phyloP scores from a whole-genome alignment of 1,140 invertebrate species.

The Sycophila sp. region DNA sequence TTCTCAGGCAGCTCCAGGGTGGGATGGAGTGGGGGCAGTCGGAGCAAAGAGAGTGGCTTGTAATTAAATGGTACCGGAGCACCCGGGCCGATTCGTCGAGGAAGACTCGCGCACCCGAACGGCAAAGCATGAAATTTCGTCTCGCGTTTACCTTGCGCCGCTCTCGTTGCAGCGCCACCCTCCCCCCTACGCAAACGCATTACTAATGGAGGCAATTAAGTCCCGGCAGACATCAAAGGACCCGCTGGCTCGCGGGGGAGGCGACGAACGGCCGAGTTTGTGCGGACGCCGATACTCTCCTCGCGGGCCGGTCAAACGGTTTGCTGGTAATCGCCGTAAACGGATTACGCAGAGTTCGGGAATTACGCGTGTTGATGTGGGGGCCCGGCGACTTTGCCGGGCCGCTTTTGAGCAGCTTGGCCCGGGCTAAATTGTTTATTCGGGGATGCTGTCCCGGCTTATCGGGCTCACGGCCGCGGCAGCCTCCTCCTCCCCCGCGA shows the following conservation, averaged over 20 bases:
- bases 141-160: constrained; percentile 22
- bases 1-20: not conserved
- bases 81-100: too few relatives aligned
- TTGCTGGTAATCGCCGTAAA: not conserved
- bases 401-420: too few relatives aligned
- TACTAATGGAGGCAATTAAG: constrained; percentile 40
- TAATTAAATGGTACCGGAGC: not conserved
- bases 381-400: too few relatives aligned
- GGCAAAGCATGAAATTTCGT: constrained; percentile 26
- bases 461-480: too few relatives aligned
- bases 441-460: too few relatives aligned
- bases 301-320: not conserved
- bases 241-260: not conserved
- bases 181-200: constrained; percentile 31
- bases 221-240: constrained; percentile 37
- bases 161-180: not conserved
- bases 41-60: not conserved
- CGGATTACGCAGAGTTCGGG: too few relatives aligned
- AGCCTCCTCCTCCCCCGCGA: too few relatives aligned
- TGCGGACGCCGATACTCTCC: too few relatives aligned
- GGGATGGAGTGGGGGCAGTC: not conserved
- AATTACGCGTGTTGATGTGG: too few relatives aligned
- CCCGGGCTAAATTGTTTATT: too few relatives aligned
- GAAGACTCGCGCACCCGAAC: constrained; percentile 3
- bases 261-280: not conserved